phyloP scores from a whole-genome alignment of 2,888 invertebrate species.

The Steinernema hermaphroditum region DNA sequence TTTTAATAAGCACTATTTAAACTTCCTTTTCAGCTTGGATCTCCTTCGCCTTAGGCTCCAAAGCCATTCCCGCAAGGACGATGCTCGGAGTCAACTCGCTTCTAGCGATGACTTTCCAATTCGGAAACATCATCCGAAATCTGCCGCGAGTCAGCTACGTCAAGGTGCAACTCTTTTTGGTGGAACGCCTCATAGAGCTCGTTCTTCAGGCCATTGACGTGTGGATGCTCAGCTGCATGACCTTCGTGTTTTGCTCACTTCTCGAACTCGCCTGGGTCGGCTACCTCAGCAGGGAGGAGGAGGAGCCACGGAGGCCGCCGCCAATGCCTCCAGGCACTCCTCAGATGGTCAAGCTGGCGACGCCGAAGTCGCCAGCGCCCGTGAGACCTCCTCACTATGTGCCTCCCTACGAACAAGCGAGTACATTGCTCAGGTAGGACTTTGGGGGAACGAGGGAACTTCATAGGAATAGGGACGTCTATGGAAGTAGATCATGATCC shows the following conservation, averaged over 20 bases:
- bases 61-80: conserved; percentile 65
- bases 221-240: conserved; percentile 66
- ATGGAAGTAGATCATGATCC: too few relatives aligned
- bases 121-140: conserved; percentile 66
- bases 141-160: conserved; percentile 65
- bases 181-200: not conserved
- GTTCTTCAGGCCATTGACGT: conserved; percentile 59
- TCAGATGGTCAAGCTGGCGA: not conserved
- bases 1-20: too few relatives aligned
- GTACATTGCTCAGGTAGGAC: conserved; percentile 32
- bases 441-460: too few relatives aligned
- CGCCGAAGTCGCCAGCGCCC: conserved; percentile 17
- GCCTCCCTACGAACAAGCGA: conserved; percentile 10
- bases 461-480: too few relatives aligned
- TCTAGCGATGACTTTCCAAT: conserved; percentile 64
- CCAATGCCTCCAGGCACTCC: conserved; percentile 12
- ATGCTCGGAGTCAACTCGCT: conserved; percentile 66
- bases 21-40: conserved; percentile 64
- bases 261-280: conserved; percentile 65
- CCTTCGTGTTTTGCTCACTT: conserved; percentile 65
- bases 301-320: conserved; percentile 11
- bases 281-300: conserved; percentile 61
- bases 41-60: conserved; percentile 64
- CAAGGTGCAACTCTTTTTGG: conserved; percentile 53
- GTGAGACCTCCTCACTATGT: conserved; percentile 33